phyloP scores from a whole-genome alignment of 2,888 invertebrate genomes.

The Andrena trimmerana region DNA sequence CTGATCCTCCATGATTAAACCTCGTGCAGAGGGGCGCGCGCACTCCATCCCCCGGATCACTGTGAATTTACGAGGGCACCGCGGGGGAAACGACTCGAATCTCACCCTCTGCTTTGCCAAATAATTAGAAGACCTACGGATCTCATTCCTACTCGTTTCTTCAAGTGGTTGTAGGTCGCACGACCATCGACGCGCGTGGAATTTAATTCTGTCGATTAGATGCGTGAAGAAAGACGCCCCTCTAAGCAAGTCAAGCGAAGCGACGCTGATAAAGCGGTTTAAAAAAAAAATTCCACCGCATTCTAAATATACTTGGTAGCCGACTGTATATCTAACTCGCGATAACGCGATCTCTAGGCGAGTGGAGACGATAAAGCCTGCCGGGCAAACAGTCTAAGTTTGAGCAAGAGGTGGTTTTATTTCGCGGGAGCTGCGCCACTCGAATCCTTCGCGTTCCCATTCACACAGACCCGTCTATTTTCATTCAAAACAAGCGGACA shows the following conservation, averaged over 20 bases:
- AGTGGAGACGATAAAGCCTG: constrained; percentile 8
- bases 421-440: background rate
- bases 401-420: background rate
- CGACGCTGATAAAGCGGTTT: background rate
- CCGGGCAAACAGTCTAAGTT: constrained; percentile 19
- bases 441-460: constrained; percentile 10
- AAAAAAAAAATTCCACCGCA: background rate
- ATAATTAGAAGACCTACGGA: background rate
- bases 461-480: constrained; percentile 4
- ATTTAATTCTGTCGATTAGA: background rate
- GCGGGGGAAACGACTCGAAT: too few species aligned
- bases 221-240: background rate
- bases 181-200: background rate
- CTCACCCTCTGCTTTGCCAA: too few species aligned
- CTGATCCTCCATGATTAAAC: constrained; percentile 40
- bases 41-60: background rate
- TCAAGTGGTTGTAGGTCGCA: background rate
- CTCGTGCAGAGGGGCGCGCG: constrained; percentile 7
- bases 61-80: background rate
- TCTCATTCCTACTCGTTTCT: too few species aligned
- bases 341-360: constrained; percentile 14
- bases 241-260: background rate
- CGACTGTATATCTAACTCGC: constrained; percentile 6
- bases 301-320: constrained; percentile 15
- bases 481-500: background rate